Percentiles rank a stretch among this genome's conserved stretches.
Conservation (phyloP, 1,140 invertebrate genomes). For the Metaphire vulgaris region DNA sequence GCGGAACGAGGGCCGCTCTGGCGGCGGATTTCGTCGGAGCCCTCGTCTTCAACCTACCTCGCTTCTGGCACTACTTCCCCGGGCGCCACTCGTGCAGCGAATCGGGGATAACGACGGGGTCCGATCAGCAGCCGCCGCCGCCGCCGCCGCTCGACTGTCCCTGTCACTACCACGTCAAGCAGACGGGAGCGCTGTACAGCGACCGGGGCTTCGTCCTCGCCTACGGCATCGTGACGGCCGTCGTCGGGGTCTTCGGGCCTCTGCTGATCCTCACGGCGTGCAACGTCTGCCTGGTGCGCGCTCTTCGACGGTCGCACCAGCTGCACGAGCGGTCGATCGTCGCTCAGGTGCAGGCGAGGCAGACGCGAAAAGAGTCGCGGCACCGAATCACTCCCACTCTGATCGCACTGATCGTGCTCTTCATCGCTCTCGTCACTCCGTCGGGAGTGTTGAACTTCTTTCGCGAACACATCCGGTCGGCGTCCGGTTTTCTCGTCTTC, state of each 20-base stretch:
- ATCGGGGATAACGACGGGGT: not conserved
- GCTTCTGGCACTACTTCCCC: conserved; percentile 42
- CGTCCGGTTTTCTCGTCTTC: conserved; percentile 9
- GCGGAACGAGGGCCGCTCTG: conserved; percentile 42
- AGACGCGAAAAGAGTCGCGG: conserved; percentile 19
- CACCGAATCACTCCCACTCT: conserved; percentile 48
- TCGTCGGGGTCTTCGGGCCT: conserved; percentile 44
- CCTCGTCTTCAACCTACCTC: conserved; percentile 44
- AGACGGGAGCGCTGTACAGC: conserved; percentile 6
- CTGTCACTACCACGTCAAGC: conserved; percentile 3
- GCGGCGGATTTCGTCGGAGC: conserved; percentile 41
- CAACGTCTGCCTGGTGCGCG: conserved; percentile 44
- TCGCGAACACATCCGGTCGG: not conserved
- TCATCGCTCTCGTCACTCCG: conserved; percentile 46
- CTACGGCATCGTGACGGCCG: conserved; percentile 43
- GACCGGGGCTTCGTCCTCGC: conserved; percentile 33
- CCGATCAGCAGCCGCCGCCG: too few species aligned
- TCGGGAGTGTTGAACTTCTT: conserved; percentile 39
- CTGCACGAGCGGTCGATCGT: conserved; percentile 13
- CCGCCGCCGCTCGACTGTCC: conserved; percentile 9
- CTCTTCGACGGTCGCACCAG: conserved; percentile 20
- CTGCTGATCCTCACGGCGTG: conserved; percentile 42
- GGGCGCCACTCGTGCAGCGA: conserved; percentile 28
- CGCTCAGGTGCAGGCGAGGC: conserved; percentile 16
- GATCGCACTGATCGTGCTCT: conserved; percentile 46